Percentiles rank a stretch among this genome's conserved stretches.
phyloP scores from a whole-genome alignment of 2,888 invertebrate genomes.

The Glaucopsyche alexis region DNA sequence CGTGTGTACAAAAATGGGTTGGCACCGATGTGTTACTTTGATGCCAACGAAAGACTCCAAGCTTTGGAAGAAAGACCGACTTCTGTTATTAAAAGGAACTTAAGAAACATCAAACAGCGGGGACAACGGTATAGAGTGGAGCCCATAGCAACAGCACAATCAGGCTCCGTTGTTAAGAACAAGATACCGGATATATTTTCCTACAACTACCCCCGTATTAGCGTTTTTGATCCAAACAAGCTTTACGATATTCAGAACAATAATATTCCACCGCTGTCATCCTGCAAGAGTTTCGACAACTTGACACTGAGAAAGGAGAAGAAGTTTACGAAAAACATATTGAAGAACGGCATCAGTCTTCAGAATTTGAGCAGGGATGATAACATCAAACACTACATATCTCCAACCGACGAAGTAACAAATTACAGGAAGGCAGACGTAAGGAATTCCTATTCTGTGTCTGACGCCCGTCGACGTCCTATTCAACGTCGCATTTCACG shows the following conservation, averaged over 20 bases:
- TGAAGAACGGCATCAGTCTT: slow-evolving; percentile 63
- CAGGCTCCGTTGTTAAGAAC: slow-evolving; percentile 44
- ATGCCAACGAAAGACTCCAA: slow-evolving; percentile 60
- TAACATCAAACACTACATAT: slow-evolving; percentile 60
- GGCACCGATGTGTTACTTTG: slow-evolving; percentile 56
- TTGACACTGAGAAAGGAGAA: slow-evolving; percentile 58
- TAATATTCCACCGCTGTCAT: slow-evolving; percentile 56
- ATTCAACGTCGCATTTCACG: slow-evolving; percentile 54
- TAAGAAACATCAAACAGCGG: slow-evolving; percentile 67
- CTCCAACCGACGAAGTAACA: slow-evolving; percentile 53
- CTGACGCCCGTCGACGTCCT: slow-evolving; percentile 57
- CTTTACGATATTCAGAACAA: slow-evolving; percentile 67
- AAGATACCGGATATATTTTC: slow-evolving; percentile 64
- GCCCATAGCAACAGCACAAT: slow-evolving; percentile 42
- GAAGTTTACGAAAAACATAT: slow-evolving; percentile 48
- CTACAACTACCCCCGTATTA: slow-evolving; percentile 64
- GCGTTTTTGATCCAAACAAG: slow-evolving; percentile 62
- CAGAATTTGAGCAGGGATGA: slow-evolving; percentile 68
- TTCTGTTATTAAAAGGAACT: slow-evolving; percentile 68
- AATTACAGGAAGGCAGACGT: slow-evolving; percentile 52
- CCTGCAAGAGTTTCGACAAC: slow-evolving; percentile 75
- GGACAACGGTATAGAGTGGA: slow-evolving; percentile 58
- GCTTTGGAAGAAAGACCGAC: slow-evolving; percentile 65
- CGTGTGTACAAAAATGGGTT: slow-evolving; percentile 73
- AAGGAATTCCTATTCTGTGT: slow-evolving; percentile 66